These are phyloP conservation scores for Glyptemys insculpta DNA, from an alignment of 2,797 vertebrate species.

Conservation along the genomic window DNA sequence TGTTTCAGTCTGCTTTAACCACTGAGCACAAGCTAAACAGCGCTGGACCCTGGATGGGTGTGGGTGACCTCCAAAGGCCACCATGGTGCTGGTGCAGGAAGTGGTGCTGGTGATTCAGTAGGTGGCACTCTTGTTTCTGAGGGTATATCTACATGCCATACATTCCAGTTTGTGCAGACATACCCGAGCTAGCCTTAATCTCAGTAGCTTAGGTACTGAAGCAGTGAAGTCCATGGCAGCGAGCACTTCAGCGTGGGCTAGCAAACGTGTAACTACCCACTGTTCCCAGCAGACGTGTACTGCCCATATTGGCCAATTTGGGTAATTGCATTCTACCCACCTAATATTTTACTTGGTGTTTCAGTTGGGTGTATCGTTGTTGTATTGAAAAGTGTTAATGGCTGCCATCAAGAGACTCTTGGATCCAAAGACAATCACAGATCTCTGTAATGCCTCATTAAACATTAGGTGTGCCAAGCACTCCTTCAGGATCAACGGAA, in stretches of 20 bases:
- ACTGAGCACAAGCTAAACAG: not conserved
- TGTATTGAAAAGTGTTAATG: not conserved
- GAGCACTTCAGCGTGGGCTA: too few species aligned
- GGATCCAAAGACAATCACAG: not conserved
- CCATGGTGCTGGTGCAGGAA: not conserved
- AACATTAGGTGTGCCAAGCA: not conserved
- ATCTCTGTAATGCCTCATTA: not conserved
- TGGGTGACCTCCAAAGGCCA: not conserved
- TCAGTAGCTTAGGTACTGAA: not conserved
- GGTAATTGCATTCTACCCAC: not conserved
- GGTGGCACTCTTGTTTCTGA: not conserved
- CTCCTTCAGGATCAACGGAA: not conserved
- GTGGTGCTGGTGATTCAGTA: not conserved
- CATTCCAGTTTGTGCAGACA: not conserved
- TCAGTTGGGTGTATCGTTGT: not conserved
- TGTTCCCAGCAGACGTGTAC: too few species aligned
- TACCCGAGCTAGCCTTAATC: not conserved
- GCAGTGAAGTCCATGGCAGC: too few species aligned
- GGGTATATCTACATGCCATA: not conserved
- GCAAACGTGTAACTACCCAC: too few species aligned
- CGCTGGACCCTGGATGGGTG: rapidly evolving
- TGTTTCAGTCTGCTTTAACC: not conserved
- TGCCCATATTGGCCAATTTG: not conserved
- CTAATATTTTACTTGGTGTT: not conserved
- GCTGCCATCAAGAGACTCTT: not conserved